Base-by-base conservation (phyloP, 2,797 vertebrate genomes). In the Peromyscus attwateri region DNA sequence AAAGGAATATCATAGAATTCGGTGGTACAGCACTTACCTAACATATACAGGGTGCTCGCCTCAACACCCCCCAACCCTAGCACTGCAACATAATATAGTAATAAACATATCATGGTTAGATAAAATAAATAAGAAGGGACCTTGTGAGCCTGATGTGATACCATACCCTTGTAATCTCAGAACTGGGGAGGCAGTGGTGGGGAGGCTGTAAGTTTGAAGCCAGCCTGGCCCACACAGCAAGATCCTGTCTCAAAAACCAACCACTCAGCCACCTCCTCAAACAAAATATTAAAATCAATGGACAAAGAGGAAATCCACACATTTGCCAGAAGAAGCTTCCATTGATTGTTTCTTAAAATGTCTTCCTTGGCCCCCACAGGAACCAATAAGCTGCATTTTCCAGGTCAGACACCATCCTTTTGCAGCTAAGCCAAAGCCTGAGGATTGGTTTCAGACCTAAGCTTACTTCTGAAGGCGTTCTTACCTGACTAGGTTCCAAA, bases 261-360 rank as follows among this genome's bases (percentile, higher is more conserved):
- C 31, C 31, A 49, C 19, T 43, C 2, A n/a, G 7, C 29, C 31
- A 49, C 27, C 6, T 40, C 2, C 19, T 57, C 55, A 46, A 76
- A 40, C 37, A 75, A 89, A 73, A 57, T 71, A 31, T 21, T 37
- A 46, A 16, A 75, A 25, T 76, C 11, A 31, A 16, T 34, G 19
- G 55, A n/a, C 55, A 46, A n/a, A 64, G 43, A n/a, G 37, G n/a
- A 95, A 91, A 91, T 66, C 60, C 70, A 93, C 34, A 27, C 43
- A 89, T 83, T 94, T 94, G 25, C 46, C 64, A 64, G 85, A n/a
- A 76, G 87, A 90, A 88, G 7, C 46, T 60, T 82, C 70, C 57
- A 43, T 17, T 76, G 75, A 79, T 73, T 80, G 49, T 89, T 37
- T 84, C 12, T 55, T 66, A 62, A 87, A 79, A 94, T 94, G 31